These are phyloP conservation scores for Geopemphigus sp. DNA, from an alignment of 1,140 invertebrate species.

Conservation along the genomic window DNA sequence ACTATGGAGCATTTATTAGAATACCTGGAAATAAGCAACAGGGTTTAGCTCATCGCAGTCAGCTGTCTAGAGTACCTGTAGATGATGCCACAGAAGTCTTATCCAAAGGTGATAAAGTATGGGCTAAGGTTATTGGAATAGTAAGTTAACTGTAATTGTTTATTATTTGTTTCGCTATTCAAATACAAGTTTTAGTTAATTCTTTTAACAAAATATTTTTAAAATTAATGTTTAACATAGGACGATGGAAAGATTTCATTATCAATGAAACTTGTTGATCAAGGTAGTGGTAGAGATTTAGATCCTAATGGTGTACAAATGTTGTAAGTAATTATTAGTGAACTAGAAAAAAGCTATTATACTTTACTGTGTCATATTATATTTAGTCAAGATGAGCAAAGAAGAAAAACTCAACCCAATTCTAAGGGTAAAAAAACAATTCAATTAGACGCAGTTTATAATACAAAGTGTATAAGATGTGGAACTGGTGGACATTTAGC, in stretches of 20 bases:
- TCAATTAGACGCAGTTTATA: slow-evolving; percentile 57
- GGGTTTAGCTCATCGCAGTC: slow-evolving; percentile 55
- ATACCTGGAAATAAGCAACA: slow-evolving; percentile 57
- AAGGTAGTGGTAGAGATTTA: slow-evolving; percentile 57
- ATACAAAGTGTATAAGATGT: slow-evolving; percentile 57
- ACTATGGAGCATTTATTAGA: slow-evolving; percentile 59
- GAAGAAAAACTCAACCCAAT: slow-evolving; percentile 53
- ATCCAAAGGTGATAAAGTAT: slow-evolving; percentile 56
- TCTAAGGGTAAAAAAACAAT: slow-evolving; percentile 55
- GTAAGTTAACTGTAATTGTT: slow-evolving; percentile 1
- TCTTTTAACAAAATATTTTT: neutral
- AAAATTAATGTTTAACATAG: slow-evolving; percentile 50
- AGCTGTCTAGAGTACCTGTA: slow-evolving; percentile 54
- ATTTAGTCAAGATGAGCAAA: slow-evolving; percentile 55
- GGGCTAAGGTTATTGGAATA: slow-evolving; percentile 57
- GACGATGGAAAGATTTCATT: slow-evolving; percentile 58
- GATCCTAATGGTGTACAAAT: slow-evolving; percentile 57
- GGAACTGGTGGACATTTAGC: slow-evolving; percentile 57
- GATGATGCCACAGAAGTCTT: slow-evolving; percentile 57
- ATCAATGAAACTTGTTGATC: slow-evolving; percentile 59
- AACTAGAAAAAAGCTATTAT: neutral
- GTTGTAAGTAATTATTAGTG: slow-evolving; percentile 52
- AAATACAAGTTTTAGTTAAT: neutral
- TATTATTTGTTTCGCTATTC: too few species aligned
- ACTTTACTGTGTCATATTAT: slow-evolving; percentile 1